These are phyloP conservation scores for Chrysocyon brachyurus DNA, from an alignment of 2,797 vertebrate species.

Conservation along the genomic window DNA sequence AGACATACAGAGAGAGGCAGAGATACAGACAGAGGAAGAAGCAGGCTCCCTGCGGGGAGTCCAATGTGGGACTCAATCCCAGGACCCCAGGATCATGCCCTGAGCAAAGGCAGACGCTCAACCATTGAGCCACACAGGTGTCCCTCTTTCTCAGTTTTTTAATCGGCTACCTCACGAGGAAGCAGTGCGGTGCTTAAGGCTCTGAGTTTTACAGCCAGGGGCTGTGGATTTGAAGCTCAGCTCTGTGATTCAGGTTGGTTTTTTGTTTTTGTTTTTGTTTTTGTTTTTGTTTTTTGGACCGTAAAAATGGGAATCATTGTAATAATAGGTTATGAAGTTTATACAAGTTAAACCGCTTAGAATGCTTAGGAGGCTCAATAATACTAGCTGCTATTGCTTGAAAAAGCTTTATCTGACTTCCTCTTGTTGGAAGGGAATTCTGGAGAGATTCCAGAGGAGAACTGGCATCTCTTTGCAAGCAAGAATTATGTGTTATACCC, in stretches of 20 bases:
- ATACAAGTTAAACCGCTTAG: constrained; percentile 4
- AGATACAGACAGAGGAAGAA: no score
- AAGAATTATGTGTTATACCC: not conserved
- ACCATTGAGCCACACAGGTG: no score
- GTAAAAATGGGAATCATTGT: not conserved
- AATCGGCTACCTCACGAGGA: not conserved
- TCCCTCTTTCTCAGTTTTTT: not conserved
- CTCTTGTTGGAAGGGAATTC: not conserved
- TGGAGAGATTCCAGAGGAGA: not conserved
- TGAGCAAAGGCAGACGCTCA: no score
- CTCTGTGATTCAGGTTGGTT: not conserved
- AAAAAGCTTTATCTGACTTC: not conserved
- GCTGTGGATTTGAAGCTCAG: not conserved
- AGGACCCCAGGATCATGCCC: no score
- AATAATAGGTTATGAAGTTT: not conserved
- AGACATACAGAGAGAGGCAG: no score
- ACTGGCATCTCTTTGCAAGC: not conserved
- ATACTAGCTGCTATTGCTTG: not conserved
- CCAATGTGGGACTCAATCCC: no score
- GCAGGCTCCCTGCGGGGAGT: no score
- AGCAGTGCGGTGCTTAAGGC: not conserved
- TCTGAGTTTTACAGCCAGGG: not conserved
- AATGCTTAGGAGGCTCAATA: not conserved
- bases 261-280: not conserved
- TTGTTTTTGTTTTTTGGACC: not conserved